phyloP scores from a whole-genome alignment of 1,140 invertebrate species.

The Caerostris extrusa region DNA sequence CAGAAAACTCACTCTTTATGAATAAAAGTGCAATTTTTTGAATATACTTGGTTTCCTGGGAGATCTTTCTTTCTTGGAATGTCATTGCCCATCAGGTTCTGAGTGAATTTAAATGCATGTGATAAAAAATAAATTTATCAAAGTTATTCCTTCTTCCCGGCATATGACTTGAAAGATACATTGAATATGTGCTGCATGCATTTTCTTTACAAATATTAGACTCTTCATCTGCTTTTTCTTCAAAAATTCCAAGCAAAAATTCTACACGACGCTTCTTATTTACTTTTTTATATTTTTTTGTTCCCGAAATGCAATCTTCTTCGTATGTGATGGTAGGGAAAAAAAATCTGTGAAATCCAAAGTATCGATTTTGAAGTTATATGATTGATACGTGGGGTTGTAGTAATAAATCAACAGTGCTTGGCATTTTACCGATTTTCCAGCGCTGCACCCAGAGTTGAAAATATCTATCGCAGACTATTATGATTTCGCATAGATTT shows the following conservation, averaged over 20 bases:
- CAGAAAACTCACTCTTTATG: too few relatives aligned
- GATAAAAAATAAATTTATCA: too few relatives aligned
- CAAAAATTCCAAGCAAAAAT: background rate
- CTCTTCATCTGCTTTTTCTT: too few relatives aligned
- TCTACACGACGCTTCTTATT: background rate
- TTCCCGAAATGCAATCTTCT: background rate
- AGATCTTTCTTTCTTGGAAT: too few relatives aligned
- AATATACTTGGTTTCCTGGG: too few relatives aligned
- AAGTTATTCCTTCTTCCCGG: too few relatives aligned
- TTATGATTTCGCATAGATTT: background rate
- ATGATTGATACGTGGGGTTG: background rate
- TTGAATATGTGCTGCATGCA: too few relatives aligned
- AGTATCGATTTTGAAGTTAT: background rate
- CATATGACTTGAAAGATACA: too few relatives aligned
- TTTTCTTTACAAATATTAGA: too few relatives aligned
- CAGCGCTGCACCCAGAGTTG: background rate
- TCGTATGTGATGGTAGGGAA: background rate
- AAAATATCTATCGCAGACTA: background rate
- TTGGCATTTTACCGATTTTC: conserved; percentile 8
- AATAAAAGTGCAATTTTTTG: too few relatives aligned
- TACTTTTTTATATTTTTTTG: background rate
- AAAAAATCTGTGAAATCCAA: background rate
- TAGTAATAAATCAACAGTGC: background rate
- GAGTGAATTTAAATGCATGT: too few relatives aligned
- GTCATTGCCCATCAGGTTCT: too few relatives aligned